Base-by-base conservation (phyloP, 2,888 invertebrate genomes). In the Leucophora obtusa region DNA sequence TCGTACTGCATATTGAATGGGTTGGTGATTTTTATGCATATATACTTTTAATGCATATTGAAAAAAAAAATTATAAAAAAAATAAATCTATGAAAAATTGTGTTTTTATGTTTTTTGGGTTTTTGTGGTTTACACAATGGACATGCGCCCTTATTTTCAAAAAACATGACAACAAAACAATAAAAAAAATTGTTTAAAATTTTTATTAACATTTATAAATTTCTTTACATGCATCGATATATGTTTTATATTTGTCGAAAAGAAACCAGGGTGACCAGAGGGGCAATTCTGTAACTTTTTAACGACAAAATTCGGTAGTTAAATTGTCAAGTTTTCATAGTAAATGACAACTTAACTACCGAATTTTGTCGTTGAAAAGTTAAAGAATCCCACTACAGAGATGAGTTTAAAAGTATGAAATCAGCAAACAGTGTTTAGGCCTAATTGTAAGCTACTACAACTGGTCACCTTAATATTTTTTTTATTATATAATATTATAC, bases 51-150 rank as follows among this genome's bases (percentile, higher is more conserved):
- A 56, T 79, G 69, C 70, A 65, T 38, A 53, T 70, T 47, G 18
- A 43, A 43, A 63, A 17, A 9, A 47, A n/a, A n/a, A 11, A 38
- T n/a, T 38, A 38, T 10, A 35, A 43, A 43, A 43, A 14, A 47
- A n/a, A n/a, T 7, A 3, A 38, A 8, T 54, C 5, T 53, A 15
- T n/a, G 9, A n/a, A 10, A 51, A 43, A 14, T n/a, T 60, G 47
- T 53, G 35, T 28, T 59, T 69, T 65, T 24, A 17, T 56, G 11
- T 63, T 63, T 58, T 75, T 51, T 35, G 38, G 10, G 47, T 58
- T 58, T 72, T 76, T 81, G 81, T 74, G 75, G 71, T 80, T 80
- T 75, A 18, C 17, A 62, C 53, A 70, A 65, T 73, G 77, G 81
- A 73, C 81, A 81, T 81, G 81, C 81, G 81, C 81, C 62, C 51